Conservation (phyloP, 1,140 invertebrate species). For the Pissodes strobi region DNA sequence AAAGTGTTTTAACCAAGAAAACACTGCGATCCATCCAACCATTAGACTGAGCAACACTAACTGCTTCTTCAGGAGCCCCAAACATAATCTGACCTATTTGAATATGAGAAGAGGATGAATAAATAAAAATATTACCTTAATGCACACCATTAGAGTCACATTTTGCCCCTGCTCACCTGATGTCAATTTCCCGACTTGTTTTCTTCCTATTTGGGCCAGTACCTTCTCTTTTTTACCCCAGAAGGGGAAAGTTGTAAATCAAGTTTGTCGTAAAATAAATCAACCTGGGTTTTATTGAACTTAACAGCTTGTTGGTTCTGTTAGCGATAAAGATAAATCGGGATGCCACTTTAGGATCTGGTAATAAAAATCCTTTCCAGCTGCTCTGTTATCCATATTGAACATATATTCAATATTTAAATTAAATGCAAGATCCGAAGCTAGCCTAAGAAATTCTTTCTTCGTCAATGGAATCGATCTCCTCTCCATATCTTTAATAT, state of each 20-base stretch:
- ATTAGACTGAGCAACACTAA: too few relatives aligned
- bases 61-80: too few relatives aligned
- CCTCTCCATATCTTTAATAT: background rate
- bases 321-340: too few relatives aligned
- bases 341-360: background rate
- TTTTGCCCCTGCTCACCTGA: background rate
- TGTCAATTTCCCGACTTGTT: background rate
- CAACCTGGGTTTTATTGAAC: background rate
- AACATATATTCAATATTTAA: background rate
- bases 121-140: too few relatives aligned
- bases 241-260: background rate
- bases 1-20: too few relatives aligned
- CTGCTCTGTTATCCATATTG: background rate
- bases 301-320: too few relatives aligned
- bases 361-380: background rate
- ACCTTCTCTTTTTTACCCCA: background rate
- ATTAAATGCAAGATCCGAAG: background rate
- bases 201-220: background rate
- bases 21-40: too few relatives aligned
- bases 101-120: too few relatives aligned
- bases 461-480: background rate
- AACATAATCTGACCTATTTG: too few relatives aligned
- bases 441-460: background rate
- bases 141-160: too few relatives aligned
- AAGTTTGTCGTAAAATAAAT: background rate